Evolutionary conservation across 2,888 invertebrate genomes (phyloP).

Genomic region (Pyrrhia umbra): DNA sequence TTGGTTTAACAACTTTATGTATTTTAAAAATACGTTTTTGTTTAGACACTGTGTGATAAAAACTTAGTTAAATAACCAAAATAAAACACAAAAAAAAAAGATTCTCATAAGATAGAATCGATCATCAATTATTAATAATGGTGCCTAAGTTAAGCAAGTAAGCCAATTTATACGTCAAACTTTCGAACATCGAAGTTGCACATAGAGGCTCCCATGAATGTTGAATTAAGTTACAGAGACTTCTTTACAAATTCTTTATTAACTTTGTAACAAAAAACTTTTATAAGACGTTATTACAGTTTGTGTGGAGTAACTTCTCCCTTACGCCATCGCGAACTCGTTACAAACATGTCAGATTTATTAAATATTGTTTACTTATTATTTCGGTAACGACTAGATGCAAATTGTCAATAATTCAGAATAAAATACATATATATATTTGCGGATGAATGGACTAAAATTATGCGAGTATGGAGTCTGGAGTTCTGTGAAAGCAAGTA

Average conservation of each 20-base stretch:
- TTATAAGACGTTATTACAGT: conserved; percentile 65
- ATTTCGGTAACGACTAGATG: not conserved
- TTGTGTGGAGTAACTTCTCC: conserved; percentile 55
- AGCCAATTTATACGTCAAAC: conserved; percentile 64
- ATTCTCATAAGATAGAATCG: not conserved
- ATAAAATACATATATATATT: too few relatives aligned
- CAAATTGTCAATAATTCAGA: too few relatives aligned
- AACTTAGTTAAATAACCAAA: not conserved
- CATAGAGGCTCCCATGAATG: conserved; percentile 68
- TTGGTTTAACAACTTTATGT: conserved; percentile 14
- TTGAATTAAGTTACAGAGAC: conserved; percentile 69
- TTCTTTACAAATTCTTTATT: conserved; percentile 75
- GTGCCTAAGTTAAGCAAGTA: conserved; percentile 37
- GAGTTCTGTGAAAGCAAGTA: too few relatives aligned
- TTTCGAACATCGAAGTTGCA: conserved; percentile 60
- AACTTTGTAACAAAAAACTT: conserved; percentile 69
- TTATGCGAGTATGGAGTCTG: too few relatives aligned
- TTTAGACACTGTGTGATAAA: too few relatives aligned
- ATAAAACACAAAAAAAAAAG: not conserved
- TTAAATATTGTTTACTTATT: conserved; percentile 47
- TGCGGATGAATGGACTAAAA: too few relatives aligned
- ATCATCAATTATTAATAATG: conserved; percentile 31
- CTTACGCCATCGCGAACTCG: conserved; percentile 47
- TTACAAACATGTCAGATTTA: conserved; percentile 56
- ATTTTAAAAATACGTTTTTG: conserved; percentile 16